These are phyloP conservation scores for Rhamphomyia laevipes DNA, from an alignment of 2,888 invertebrate species.

Conservation along the genomic window DNA sequence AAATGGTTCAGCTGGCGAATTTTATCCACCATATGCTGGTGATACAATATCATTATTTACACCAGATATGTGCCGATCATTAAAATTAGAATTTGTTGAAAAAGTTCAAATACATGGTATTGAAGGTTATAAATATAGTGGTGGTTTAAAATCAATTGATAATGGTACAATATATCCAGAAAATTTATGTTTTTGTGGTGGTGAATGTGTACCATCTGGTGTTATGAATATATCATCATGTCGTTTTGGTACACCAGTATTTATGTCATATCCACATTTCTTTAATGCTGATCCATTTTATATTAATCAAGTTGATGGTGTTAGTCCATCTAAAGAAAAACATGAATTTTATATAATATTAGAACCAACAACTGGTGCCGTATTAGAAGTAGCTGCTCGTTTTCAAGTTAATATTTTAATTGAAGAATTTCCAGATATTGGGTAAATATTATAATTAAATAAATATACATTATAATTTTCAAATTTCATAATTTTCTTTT, in stretches of 20 bases:
- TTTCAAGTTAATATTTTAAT: constrained; percentile 69
- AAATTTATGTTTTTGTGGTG: constrained; percentile 61
- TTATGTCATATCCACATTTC: constrained; percentile 77
- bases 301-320: constrained; percentile 50
- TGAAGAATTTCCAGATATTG: constrained; percentile 49
- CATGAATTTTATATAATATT: constrained; percentile 67
- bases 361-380: constrained; percentile 64
- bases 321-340: constrained; percentile 51
- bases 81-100: constrained; percentile 48
- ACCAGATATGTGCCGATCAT: constrained; percentile 62
- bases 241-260: constrained; percentile 68
- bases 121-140: constrained; percentile 52
- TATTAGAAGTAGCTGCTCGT: constrained; percentile 61
- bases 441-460: constrained; percentile 41
- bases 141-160: constrained; percentile 53
- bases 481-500: constrained; percentile 3
- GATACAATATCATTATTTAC: constrained; percentile 53
- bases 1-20: constrained; percentile 67
- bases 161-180: constrained; percentile 50
- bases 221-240: constrained; percentile 68
- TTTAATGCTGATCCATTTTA: constrained; percentile 60
- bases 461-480: not conserved
- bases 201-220: constrained; percentile 60
- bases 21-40: constrained; percentile 56
- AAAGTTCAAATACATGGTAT: constrained; percentile 48